Base-by-base conservation (phyloP, 2,888 invertebrate genomes). In the Eupithecia inturbata region DNA sequence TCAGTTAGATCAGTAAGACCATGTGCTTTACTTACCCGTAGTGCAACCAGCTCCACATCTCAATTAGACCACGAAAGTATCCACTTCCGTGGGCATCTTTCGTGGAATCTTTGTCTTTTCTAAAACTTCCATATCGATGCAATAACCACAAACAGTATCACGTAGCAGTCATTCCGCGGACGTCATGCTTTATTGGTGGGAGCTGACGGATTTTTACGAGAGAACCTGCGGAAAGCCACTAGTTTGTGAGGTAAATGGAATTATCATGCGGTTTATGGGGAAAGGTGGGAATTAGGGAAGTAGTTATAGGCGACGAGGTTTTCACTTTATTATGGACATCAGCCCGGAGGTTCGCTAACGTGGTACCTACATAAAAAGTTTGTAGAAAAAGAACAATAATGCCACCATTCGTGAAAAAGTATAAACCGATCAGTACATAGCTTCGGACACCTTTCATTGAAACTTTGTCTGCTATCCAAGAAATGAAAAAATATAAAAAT, bases 131-230 rank as follows among this genome's bases (percentile, higher is more conserved):
- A 31, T n/a, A 1, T 31, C 45, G 12, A 26, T 33, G 76, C 82
- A 85, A 85, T 85, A 83, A 85, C 82, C 85, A 79, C 82, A 82
- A 83, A 78, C 79, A 83, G 85, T 80, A 87, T 89, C 92, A 92
- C 92, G 92, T 92, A 87, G 83, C 79, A 85, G 84, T 87, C 91
- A 91, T 92, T 90, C 87, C 84, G 82, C 84, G 82, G 79, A 82
- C 84, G 84, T 85, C 87, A 85, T 89, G 87, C 87, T 89, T 90
- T 91, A 91, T 89, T 90, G 89, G 82, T 81, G 81, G 77, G 82
- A 81, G 81, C 85, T 85, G 88, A 84, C 85, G 89, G 88, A 90
- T 89, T 90, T 90, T 91, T 91, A 91, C 91, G 91, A 91, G 85
- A 82, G 82, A 87, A 84, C 79, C 85, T 87, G 86, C 87, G 87